These are phyloP conservation scores for Prochilodus magdalenae DNA, from an alignment of 2,113 vertebrate genomes.

Conservation along the genomic window DNA sequence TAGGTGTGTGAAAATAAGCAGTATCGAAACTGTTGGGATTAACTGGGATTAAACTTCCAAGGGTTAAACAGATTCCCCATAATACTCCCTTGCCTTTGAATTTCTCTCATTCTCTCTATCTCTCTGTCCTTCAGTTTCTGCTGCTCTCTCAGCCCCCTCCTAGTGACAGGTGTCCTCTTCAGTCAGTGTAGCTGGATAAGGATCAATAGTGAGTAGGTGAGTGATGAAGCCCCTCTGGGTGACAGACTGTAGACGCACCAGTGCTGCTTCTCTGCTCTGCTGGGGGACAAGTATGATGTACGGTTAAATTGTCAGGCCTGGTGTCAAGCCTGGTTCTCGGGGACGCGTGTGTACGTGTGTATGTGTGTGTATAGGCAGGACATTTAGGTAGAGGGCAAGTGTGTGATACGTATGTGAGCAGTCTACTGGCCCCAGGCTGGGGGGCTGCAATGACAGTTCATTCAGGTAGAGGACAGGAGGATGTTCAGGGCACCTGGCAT, in stretches of 20 bases:
- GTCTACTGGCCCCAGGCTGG: constrained; percentile 2
- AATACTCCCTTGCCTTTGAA: neutral
- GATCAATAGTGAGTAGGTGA: constrained; percentile 52
- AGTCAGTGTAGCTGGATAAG: constrained; percentile 38
- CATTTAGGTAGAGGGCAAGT: constrained; percentile 37
- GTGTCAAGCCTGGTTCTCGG: constrained; percentile 16
- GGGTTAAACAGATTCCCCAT: neutral
- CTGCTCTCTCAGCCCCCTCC: constrained; percentile 18
- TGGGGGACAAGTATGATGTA: constrained; percentile 36
- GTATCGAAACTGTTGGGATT: too few species aligned
- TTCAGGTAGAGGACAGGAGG: constrained; percentile 42
- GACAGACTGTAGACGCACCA: constrained; percentile 45
- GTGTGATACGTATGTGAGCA: constrained; percentile 21
- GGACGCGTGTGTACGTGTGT: constrained; percentile 11
- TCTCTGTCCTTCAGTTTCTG: neutral
- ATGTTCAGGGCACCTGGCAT: neutral
- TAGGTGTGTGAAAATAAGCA: too few species aligned
- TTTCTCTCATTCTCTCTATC: neutral
- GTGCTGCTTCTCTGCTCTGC: constrained; percentile 34
- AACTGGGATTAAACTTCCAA: too few species aligned
- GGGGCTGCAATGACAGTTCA: constrained; percentile 43
- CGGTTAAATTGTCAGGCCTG: constrained; percentile 42
- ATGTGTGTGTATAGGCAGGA: neutral
- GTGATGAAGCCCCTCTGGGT: constrained; percentile 46
- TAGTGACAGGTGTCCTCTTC: constrained; percentile 46